Evolutionary conservation across 1,140 invertebrate species (phyloP).

Genomic region (Pissodes strobi): DNA sequence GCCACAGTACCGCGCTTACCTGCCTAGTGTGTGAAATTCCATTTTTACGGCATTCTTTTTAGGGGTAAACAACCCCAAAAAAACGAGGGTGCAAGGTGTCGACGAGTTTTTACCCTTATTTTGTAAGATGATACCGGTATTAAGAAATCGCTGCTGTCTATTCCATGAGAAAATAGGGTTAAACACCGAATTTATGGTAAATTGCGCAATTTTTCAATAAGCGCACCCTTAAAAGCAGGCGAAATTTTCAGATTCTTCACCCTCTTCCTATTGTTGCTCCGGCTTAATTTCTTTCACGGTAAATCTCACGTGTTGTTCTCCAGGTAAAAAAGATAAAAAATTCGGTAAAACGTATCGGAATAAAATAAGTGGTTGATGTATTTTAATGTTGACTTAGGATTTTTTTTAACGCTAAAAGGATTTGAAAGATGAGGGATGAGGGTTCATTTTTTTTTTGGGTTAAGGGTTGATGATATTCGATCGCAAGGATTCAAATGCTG

Average conservation of each 20-base stretch:
- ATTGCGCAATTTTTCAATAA: constrained; percentile 42
- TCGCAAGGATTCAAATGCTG: not conserved
- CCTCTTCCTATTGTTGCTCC: constrained; percentile 14
- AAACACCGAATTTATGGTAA: constrained; percentile 37
- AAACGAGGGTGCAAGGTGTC: constrained; percentile 29
- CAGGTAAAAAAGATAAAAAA: constrained; percentile 20
- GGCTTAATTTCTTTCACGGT: constrained; percentile 33
- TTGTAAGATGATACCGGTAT: constrained; percentile 44
- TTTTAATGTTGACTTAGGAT: constrained; percentile 32
- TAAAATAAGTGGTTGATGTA: constrained; percentile 18
- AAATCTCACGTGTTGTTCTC: constrained; percentile 22
- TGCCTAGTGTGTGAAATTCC: constrained; percentile 45
- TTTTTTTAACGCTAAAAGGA: constrained; percentile 32
- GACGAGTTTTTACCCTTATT: constrained; percentile 37
- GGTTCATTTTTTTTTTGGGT: not conserved
- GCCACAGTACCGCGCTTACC: constrained; percentile 10
- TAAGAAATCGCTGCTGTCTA: constrained; percentile 36
- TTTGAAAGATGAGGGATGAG: constrained; percentile 6
- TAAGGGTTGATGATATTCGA: constrained; percentile 23
- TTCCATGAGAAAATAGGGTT: constrained; percentile 41
- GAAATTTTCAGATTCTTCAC: no score
- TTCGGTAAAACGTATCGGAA: constrained; percentile 14
- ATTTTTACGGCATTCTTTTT: constrained; percentile 37
- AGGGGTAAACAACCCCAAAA: constrained; percentile 30
- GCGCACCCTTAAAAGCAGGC: not conserved